Percentiles rank a stretch among this genome's conserved stretches.
Conservation (phyloP, 2,888 invertebrate genomes). For the Caenorhabditis panamensis region DNA sequence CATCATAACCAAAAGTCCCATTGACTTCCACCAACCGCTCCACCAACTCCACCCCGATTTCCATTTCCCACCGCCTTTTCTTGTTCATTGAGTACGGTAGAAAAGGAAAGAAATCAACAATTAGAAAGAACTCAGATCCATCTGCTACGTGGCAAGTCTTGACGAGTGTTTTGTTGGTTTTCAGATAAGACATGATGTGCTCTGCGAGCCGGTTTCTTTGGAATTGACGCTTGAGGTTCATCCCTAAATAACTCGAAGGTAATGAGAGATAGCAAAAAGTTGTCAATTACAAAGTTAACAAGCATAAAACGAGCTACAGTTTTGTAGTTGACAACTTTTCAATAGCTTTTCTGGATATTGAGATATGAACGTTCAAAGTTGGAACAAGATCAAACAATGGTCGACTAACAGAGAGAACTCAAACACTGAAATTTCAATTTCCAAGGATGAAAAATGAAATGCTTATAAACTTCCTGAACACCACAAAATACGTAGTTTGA, state of each 20-base stretch:
- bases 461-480: too few species aligned
- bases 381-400: too few species aligned
- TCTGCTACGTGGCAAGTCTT: slow-evolving; percentile 22
- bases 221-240: neutral
- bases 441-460: too few species aligned
- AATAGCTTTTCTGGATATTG: neutral
- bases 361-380: too few species aligned
- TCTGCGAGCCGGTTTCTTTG: slow-evolving; percentile 18
- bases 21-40: neutral
- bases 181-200: slow-evolving; percentile 30
- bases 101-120: slow-evolving; percentile 12
- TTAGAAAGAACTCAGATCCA: neutral
- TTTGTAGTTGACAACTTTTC: slow-evolving; percentile 1
- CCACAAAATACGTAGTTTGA: too few species aligned
- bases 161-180: slow-evolving; percentile 11
- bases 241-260: neutral
- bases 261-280: neutral
- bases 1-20: too few species aligned
- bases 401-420: too few species aligned
- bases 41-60: slow-evolving; percentile 2
- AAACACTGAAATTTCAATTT: too few species aligned
- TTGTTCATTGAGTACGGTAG: slow-evolving; percentile 34
- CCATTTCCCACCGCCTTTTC: slow-evolving; percentile 23
- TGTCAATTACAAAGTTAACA: neutral
- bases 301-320: neutral